Evolutionary conservation across 2,113 vertebrate genomes (phyloP), one percentile per base, ranked within the genome.

Genomic region (Cyanocitta stelleri): DNA sequence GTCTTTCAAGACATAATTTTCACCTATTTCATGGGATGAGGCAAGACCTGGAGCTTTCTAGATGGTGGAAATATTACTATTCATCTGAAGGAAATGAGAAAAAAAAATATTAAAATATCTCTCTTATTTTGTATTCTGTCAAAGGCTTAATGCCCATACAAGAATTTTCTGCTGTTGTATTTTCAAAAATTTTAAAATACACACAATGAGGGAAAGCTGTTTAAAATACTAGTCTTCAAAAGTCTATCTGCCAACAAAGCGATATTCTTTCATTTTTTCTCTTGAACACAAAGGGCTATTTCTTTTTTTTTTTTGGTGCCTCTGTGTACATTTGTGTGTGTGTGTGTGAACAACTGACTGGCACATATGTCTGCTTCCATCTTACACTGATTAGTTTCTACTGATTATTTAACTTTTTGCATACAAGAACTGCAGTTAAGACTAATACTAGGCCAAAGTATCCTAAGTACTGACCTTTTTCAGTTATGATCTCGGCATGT

Each of bases 101-200:
- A 8, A 62, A 8, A 79, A 77, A 51, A 41, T 23, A 23, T 48
- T 44, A 37, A 30, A 6, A 26, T 2, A 2, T 58, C 8, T 82
- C 4, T 67, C 14, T 12, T 44, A 41, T 55, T 80, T 68, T 52
- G 17, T 20, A 33, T 67, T 59, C 21, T 76, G 12, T 68, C 20
- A 33, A 77, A 64, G 6, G 24, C 14, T 84, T 11, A 44, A 23
- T 0, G 3, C 1, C 3, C 6, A 23, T 15, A 35, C 6, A 10
- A 68, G 7, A 21, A 24, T 39, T 32, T 87, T 80, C 19, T 10
- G 2, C 18, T 35, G 9, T 19, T 55, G 10, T 24, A 51, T 62
- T 39, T 33, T 56, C 14, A 44, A 3, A 4, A 15, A 16, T 84
- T 75, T 71, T 37, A 1, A 55, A 46, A 75, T 32, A 62, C 9